Evolutionary conservation across 2,113 vertebrate genomes (phyloP), one percentile per base, ranked within the genome.

Genomic region (Petrocephalus zakoni): DNA sequence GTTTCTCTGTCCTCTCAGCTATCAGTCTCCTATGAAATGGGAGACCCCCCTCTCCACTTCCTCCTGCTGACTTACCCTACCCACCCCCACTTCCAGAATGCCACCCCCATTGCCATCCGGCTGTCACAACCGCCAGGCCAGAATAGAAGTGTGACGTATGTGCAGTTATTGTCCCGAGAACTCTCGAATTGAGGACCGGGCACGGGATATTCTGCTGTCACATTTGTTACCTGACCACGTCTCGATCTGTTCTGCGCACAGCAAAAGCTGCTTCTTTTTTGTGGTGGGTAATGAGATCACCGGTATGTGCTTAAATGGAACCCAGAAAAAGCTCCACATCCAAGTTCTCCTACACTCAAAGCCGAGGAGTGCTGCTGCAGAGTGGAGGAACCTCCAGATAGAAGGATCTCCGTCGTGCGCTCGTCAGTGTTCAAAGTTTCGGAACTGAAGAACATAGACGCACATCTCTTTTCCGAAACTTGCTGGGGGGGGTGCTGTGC

Each of bases 141-240:
- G 95, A 96, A 96, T 95, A 96, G 95, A 94, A 89, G 89, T 89
- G 61, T 94, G 95, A 95, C 94, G 94, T 94, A 90, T 56, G 89
- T 90, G 88, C 47, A 93, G 91, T 95, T 94, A 94, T 93, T 94
- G 93, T 94, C 94, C 94, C 91, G 49, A 91, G 93, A 94, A 94
- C 94, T 92, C 89, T 85, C 91, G 89, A 93, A 90, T 87, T 93
- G 93, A 89, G 88, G 90, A 93, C 90, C 89, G 8, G 7, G 64
- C 55, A 85, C 56, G 11, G 34, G 72, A 78, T 61, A 19, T 61
- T 46, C 37, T 56, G 55, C 19, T 64, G 21, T 42, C 72, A 78
- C 17, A 7, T 78, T 78, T 15, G 17, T 29, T 8, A 55, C 17
- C 22, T 47, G 47, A 47, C 10, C 37, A 56, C 47, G 86, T 49